Evolutionary conservation across 2,888 invertebrate genomes (phyloP), one percentile per base, ranked within the genome.

Genomic region (Trissoscelio sp.): DNA sequence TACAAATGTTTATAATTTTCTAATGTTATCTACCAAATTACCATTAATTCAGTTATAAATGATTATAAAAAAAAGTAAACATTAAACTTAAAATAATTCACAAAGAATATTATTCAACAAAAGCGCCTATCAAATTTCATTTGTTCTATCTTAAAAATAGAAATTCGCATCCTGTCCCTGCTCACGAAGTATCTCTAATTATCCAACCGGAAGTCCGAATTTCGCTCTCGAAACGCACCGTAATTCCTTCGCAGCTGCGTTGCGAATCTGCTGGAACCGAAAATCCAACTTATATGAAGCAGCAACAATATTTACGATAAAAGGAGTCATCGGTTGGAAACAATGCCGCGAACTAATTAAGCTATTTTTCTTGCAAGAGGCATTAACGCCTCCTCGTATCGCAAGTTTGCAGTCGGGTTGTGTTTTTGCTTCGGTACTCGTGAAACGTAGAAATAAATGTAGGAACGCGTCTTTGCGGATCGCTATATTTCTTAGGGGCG

Each of bases 221-320:
- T 77, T 67, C 51, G 39, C 83, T 22, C 67, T 66, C 80, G 85
- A 85, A 87, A 87, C 84, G 87, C 84, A 82, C 79, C 85, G 85
- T 86, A 88, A 87, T 87, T 87, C 86, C 85, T 85, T 82, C 84
- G 84, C 85, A 85, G 83, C 88, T 88, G 86, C 83, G 84, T 85
- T 81, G 83, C 87, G 88, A 88, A 88, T 88, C 22, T 46, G 34
- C 22, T n/a, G n/a, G 51, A 46, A 6, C 11, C 39, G 24, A 31
- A 53, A 72, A 42, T 39, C 9, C 20, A 4, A 1, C 6, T 39
- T 22, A 12, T 53, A 77, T 62, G 53, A 24, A n/a, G n/a, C n/a
- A n/a, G 22, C 16, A 18, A 34, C 60, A 14, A 69, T 69, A 77
- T 77, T 77, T 69, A 69, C 77, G 55, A 62, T 69, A 69, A 77